phyloP scores from a whole-genome alignment of 2,888 invertebrate genomes.

The Heliothis peltigera region DNA sequence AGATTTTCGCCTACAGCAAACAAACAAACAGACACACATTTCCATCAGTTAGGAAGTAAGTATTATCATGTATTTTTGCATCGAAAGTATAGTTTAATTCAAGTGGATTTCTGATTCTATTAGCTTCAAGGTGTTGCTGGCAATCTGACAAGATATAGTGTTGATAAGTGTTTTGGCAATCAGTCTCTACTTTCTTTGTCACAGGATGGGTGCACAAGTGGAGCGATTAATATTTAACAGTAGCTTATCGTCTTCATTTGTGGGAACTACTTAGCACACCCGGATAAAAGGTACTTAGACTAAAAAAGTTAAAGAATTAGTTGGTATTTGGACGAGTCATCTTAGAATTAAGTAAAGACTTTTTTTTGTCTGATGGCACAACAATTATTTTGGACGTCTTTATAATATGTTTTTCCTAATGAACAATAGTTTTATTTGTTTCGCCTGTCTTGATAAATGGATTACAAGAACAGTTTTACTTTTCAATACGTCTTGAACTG shows the following conservation, averaged over 20 bases:
- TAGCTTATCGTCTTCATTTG: too few relatives aligned
- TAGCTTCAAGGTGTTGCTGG: constrained; percentile 31
- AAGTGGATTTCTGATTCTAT: not conserved
- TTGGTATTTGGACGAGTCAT: too few relatives aligned
- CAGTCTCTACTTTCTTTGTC: constrained; percentile 28
- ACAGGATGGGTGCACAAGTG: not conserved
- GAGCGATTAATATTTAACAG: too few relatives aligned
- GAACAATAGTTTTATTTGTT: not conserved
- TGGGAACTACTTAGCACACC: not conserved
- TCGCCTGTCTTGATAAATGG: not conserved
- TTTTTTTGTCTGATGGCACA: too few relatives aligned
- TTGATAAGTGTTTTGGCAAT: constrained; percentile 10
- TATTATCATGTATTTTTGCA: constrained; percentile 16
- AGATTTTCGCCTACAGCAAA: too few relatives aligned
- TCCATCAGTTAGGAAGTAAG: too few relatives aligned
- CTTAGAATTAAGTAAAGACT: too few relatives aligned
- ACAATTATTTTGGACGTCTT: too few relatives aligned
- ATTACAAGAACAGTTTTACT: not conserved
- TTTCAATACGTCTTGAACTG: not conserved
- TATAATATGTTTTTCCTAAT: too few relatives aligned
- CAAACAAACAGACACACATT: too few relatives aligned
- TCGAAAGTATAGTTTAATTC: constrained; percentile 24
- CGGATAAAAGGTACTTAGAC: too few relatives aligned
- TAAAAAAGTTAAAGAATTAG: too few relatives aligned
- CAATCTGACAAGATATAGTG: constrained; percentile 27